Base-by-base conservation (phyloP, 1,140 invertebrate species). In the Drosophila nigromelanica region DNA sequence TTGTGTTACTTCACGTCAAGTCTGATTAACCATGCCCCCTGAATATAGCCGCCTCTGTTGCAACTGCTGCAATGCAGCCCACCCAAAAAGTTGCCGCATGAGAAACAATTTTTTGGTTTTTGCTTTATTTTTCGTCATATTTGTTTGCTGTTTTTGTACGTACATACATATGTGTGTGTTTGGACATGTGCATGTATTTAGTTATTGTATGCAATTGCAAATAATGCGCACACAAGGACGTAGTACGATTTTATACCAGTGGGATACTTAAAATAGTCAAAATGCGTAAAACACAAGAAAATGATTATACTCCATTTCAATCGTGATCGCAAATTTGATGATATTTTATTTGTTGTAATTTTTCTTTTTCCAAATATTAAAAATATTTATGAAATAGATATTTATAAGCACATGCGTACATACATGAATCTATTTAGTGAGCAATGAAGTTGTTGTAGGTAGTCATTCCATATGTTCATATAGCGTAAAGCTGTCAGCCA, bases 11-110 rank as follows among this genome's bases (percentile, higher is more conserved):
- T 11, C 11, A 37, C 40, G 47, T 27, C 39, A 51, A 18, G 47
- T 39, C 67, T 71, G 68, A 70, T 70, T 70, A 70, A 70, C 67
- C 58, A 70, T 62, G 50, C 67, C 51, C 6, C 50, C 40, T 35
- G 39, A 33, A 50, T 54, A 18, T 21, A 27, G 50, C 59, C 59
- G 37, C 39, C 30, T 37, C 15, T 14, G 55, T 39, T 50, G 56
- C 50, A 54, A 42, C 24, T 55, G 63, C 55, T 40, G 24, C 55
- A 43, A 58, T 47, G 69, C 70, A 45, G 40, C 33, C 33, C 47
- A 39, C 40, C 48, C 52, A 59, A 66, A 63, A 73, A 56, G 40
- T 63, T 55, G 47, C 61, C 54, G 62, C 61, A 71, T 64, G 68
- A 66, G 62, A 72, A 66, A 58, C 30, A 33, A 33, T 60, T 60